phyloP scores from a whole-genome alignment of 2,113 vertebrate genomes.

The Elanoides forficatus region DNA sequence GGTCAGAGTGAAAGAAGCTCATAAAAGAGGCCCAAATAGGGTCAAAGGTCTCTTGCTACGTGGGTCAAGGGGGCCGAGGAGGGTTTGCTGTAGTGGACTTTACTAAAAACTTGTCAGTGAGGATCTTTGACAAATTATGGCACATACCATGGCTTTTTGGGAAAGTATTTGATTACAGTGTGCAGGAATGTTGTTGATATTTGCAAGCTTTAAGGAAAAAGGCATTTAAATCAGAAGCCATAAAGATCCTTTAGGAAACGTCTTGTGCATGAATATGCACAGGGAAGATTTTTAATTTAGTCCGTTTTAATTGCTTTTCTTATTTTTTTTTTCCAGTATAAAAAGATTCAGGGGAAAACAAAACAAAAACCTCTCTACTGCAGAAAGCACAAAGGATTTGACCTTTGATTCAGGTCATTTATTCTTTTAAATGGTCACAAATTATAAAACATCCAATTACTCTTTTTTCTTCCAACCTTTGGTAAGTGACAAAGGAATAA shows the following conservation, averaged over 20 bases:
- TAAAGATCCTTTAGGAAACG: not conserved
- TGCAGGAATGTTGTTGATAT: conserved; percentile 80
- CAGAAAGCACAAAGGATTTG: conserved; percentile 63
- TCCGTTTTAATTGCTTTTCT: not conserved
- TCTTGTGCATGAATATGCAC: not conserved
- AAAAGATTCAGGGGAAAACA: conserved; percentile 40
- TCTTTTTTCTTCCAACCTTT: not conserved
- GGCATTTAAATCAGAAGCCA: not conserved
- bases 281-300: not conserved
- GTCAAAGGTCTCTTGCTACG: conserved; percentile 90
- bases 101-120: conserved; percentile 90
- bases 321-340: not conserved
- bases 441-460: conserved; percentile 64
- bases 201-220: conserved; percentile 57
- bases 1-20: conserved; percentile 89
- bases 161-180: conserved; percentile 89
- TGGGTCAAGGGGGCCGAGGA: conserved; percentile 89
- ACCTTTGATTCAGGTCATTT: conserved; percentile 71
- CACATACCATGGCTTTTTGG: conserved; percentile 83
- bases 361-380: conserved; percentile 39
- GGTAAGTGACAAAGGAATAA: conserved; percentile 38
- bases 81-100: conserved; percentile 87
- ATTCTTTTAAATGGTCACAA: conserved; percentile 67
- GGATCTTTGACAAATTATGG: conserved; percentile 94
- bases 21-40: conserved; percentile 94